A percentile compares a stretch with the other conserved stretches of the same genome.
Evolutionary conservation across 1,140 invertebrate genomes (phyloP).

Genomic region (Bradysia coprophila): DNA sequence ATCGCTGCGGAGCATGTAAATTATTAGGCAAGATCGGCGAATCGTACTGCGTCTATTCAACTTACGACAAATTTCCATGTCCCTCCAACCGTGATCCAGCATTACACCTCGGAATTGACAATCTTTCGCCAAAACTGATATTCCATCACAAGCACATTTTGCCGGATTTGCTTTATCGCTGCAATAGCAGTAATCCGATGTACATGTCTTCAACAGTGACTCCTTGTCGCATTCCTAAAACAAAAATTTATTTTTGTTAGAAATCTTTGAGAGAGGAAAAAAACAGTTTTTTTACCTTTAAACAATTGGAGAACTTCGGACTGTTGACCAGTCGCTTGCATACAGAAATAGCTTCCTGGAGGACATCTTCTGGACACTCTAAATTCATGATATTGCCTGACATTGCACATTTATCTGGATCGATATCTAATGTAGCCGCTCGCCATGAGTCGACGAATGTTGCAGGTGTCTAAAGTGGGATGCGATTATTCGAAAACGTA

Average conservation of each 20-base stretch:
- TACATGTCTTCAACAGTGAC: slow-evolving; percentile 41
- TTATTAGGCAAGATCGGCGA: too few species aligned
- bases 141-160: slow-evolving; percentile 53
- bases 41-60: too few species aligned
- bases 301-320: slow-evolving; percentile 39
- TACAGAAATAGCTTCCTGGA: slow-evolving; percentile 33
- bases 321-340: slow-evolving; percentile 42
- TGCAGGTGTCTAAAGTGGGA: slow-evolving; percentile 12
- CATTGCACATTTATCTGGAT: slow-evolving; percentile 14
- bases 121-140: slow-evolving; percentile 57
- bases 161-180: slow-evolving; percentile 26
- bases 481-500: background rate
- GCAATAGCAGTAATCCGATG: slow-evolving; percentile 62
- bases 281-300: slow-evolving; percentile 23
- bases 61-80: slow-evolving; percentile 57
- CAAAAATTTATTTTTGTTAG: background rate
- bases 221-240: slow-evolving; percentile 32
- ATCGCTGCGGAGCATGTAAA: background rate
- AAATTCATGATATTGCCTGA: slow-evolving; percentile 14
- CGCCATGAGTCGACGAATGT: slow-evolving; percentile 38
- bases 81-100: slow-evolving; percentile 47
- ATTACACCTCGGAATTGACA: slow-evolving; percentile 45
- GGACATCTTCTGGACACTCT: slow-evolving; percentile 16
- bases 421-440: slow-evolving; percentile 24
- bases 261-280: background rate